Conservation (phyloP, 2,888 invertebrate genomes). For the Hoplodrina ambigua region DNA sequence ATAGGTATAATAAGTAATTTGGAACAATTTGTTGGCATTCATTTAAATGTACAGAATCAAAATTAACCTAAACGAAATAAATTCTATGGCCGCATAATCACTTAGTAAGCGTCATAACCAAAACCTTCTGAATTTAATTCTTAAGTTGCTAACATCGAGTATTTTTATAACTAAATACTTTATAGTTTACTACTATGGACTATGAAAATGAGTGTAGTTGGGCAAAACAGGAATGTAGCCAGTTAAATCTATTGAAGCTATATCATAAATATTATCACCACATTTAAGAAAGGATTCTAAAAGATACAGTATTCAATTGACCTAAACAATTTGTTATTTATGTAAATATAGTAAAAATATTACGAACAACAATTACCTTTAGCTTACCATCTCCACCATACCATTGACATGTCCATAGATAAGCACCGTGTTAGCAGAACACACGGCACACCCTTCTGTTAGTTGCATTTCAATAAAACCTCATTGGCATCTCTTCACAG, state of each 20-base stretch:
- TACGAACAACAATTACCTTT: conserved; percentile 32
- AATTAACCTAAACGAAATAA: conserved; percentile 34
- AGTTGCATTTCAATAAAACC: conserved; percentile 45
- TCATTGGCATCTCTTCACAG: conserved; percentile 74
- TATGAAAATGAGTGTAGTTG: conserved; percentile 50
- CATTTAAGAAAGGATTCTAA: conserved; percentile 54
- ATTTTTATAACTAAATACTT: conserved; percentile 34
- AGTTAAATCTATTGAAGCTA: conserved; percentile 48
- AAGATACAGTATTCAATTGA: conserved; percentile 37
- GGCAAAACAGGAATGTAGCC: conserved; percentile 58
- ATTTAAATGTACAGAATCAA: conserved; percentile 17
- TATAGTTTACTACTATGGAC: conserved; percentile 23
- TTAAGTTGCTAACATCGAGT: conserved; percentile 37
- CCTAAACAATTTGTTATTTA: conserved; percentile 28
- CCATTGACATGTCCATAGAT: conserved; percentile 32
- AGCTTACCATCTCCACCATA: conserved; percentile 17
- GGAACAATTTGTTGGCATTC: conserved; percentile 17
- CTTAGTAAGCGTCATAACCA: conserved; percentile 32
- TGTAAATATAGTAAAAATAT: conserved; percentile 40
- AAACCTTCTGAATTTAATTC: conserved; percentile 42
- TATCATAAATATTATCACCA: conserved; percentile 43
- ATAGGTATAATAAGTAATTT: background rate
- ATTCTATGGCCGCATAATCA: conserved; percentile 45
- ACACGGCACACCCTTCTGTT: conserved; percentile 55
- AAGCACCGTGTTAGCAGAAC: conserved; percentile 57